phyloP scores from a whole-genome alignment of 2,113 vertebrate genomes.

The Brachypodius melanocephalos region DNA sequence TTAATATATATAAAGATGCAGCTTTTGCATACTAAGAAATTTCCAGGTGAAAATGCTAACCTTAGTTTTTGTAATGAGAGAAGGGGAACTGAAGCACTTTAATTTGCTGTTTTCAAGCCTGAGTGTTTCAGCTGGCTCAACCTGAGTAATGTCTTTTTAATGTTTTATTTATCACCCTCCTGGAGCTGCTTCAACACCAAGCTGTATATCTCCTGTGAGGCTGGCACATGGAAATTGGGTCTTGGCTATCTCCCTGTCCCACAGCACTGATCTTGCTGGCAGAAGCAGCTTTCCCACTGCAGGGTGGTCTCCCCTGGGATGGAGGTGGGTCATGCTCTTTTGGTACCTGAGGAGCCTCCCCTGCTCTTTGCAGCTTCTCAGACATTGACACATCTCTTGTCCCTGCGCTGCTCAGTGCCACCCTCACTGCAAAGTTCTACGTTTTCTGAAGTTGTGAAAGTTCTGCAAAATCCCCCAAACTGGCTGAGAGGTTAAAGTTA shows the following conservation, averaged over 20 bases:
- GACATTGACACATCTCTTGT: not conserved
- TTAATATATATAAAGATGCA: not conserved
- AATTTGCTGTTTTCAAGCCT: not conserved
- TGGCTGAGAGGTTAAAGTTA: not conserved
- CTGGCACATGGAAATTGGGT: not conserved
- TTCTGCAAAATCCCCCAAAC: not conserved
- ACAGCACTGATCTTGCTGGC: not conserved
- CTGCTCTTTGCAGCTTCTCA: not conserved
- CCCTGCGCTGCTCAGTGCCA: not conserved
- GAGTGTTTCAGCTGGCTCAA: not conserved
- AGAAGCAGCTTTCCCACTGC: not conserved
- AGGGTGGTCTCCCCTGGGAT: not conserved
- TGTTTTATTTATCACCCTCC: constrained; percentile 8
- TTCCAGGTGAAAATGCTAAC: not conserved
- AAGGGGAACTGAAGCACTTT: not conserved
- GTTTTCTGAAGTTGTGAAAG: not conserved
- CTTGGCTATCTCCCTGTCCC: not conserved
- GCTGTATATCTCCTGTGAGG: not conserved
- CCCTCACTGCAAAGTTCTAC: not conserved
- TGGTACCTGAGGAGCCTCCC: not conserved
- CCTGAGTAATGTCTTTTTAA: not conserved
- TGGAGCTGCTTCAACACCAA: not conserved
- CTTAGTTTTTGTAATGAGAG: not conserved
- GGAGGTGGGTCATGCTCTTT: not conserved
- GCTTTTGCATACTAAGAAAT: not conserved